A percentile compares a stretch with the other conserved stretches of the same genome.
These are phyloP conservation scores for Branchipolynoe longqiensis DNA, from an alignment of 2,888 invertebrate genomes.

Conservation along the genomic window DNA sequence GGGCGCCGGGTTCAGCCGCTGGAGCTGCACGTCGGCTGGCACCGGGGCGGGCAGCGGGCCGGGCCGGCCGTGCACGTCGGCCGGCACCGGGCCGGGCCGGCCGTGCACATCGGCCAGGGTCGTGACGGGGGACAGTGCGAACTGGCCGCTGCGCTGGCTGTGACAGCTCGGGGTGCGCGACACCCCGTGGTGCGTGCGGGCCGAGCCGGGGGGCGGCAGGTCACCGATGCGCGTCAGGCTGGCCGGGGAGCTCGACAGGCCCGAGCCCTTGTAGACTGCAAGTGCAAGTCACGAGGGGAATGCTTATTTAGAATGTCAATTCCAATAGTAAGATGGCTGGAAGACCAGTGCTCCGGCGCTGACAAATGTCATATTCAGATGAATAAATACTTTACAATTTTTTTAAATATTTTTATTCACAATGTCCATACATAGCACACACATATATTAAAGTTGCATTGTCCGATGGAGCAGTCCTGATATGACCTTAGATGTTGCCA, in stretches of 20 bases:
- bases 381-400: too few relatives aligned
- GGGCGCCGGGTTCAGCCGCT: constrained; percentile 51
- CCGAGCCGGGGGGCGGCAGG: not conserved
- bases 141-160: constrained; percentile 57
- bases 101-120: constrained; percentile 6
- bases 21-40: constrained; percentile 52
- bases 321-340: too few relatives aligned
- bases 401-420: too few relatives aligned
- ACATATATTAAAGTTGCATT: too few relatives aligned
- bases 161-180: constrained; percentile 40
- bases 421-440: too few relatives aligned
- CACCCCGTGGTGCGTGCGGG: constrained; percentile 21
- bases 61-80: not conserved
- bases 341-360: too few relatives aligned
- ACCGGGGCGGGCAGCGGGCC: not conserved
- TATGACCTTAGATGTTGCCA: too few relatives aligned
- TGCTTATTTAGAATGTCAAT: not conserved
- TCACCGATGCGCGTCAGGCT: constrained; percentile 17
- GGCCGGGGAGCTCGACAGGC: constrained; percentile 43
- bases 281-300: not conserved
- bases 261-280: not conserved
- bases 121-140: not conserved
- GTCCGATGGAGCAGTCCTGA: too few relatives aligned
- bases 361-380: too few relatives aligned
- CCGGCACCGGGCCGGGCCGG: not conserved